Evolutionary conservation across 37 sponge, comb jelly and placozoan species (phyloP).

Genomic region (Petrosia ficiformis): DNA sequence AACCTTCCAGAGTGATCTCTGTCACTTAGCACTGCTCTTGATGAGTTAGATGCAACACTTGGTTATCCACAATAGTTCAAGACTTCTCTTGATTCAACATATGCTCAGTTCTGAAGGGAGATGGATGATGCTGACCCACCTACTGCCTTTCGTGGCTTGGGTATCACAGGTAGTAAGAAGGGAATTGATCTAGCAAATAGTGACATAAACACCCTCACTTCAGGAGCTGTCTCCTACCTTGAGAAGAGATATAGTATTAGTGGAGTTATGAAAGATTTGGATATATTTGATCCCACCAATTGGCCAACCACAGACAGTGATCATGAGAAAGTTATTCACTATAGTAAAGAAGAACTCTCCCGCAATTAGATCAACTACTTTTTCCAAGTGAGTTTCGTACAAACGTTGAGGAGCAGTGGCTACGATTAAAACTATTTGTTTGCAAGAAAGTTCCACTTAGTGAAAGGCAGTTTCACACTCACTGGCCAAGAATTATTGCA

Average conservation of each 20-base stretch:
- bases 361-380: not conserved
- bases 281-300: not conserved
- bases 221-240: no score
- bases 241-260: not conserved
- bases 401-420: not conserved
- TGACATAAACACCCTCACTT: no score
- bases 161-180: not conserved
- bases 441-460: not conserved
- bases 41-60: not conserved
- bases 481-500: not conserved
- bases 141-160: not conserved
- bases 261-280: not conserved
- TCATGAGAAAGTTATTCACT: not conserved
- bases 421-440: not conserved
- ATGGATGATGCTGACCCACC: not conserved
- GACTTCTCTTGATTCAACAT: not conserved
- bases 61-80: not conserved
- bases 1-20: no score
- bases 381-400: not conserved
- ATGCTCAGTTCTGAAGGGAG: not conserved
- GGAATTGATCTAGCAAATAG: not conserved
- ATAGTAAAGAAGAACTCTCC: not conserved
- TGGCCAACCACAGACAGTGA: not conserved
- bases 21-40: no score
- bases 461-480: not conserved